Base-by-base conservation (phyloP, 2,797 vertebrate genomes). In the Sciurus vulgaris region DNA sequence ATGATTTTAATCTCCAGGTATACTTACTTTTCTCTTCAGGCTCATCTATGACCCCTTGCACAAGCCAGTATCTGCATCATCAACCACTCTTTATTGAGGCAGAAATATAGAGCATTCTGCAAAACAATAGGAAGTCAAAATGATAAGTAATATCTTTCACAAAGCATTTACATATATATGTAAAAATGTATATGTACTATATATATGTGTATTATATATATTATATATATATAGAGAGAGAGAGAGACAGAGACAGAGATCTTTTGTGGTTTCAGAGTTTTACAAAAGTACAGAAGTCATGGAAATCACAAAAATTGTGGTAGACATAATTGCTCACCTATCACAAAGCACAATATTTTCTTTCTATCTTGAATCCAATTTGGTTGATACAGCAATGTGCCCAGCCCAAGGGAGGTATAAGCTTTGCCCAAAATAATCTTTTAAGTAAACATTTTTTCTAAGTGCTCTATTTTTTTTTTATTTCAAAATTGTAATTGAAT, bases 181-280 rank as follows among this genome's bases (percentile, higher is more conserved):
- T 70, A 22, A 5, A 49, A 15, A 17, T 7, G 20, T 5, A 56
- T 17, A 54, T 15, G 6, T 18, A 54, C 38, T 20, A 54, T 7
- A 54, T 7, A 7, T 5, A 54, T 54, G 38, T 38, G 38, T 38
- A 38, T 38, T 38, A 49, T 51, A 17, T 7, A 56, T 5, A 56
- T 17, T 15, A 20, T 18, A 54, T 20, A 54, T 7, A 54, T 7
- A 7, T 5, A 47, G 44, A 47, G 44, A 47, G 44, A 47, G 44
- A 47, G 44, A 9, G 44, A 47, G 44, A 9, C 1, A 47, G 44
- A 9, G 44, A 47, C 7, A 47, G 7, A 47, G 44, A 47, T 47
- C 44, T 47, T 47, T 47, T 47, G 69, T 86, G 17, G 33, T 88
- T 97, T 92, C 44, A 85, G 49, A 88, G n/a, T 79, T 96, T 41